Percentiles rank a stretch among this genome's conserved stretches.
phyloP scores from a whole-genome alignment of 2,888 invertebrate genomes.

The Notodonta ziczac region DNA sequence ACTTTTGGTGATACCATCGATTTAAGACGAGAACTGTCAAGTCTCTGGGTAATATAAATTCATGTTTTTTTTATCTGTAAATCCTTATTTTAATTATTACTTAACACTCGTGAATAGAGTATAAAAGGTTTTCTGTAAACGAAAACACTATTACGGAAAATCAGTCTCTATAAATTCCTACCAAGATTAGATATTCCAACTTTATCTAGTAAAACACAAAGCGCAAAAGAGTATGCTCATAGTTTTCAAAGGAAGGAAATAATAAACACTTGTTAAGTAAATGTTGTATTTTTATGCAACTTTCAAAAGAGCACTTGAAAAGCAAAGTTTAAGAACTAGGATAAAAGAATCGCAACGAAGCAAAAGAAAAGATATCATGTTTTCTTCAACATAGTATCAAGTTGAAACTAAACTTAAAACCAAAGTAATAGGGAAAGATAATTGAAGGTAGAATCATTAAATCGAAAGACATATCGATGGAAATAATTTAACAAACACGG shows the following conservation, averaged over 20 bases:
- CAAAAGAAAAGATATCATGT: not conserved
- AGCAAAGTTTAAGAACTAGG: not conserved
- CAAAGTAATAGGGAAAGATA: not conserved
- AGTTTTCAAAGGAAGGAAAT: not conserved
- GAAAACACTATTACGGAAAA: too few relatives aligned
- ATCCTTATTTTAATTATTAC: too few relatives aligned
- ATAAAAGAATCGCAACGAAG: not conserved
- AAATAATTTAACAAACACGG: too few relatives aligned
- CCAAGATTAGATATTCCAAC: not conserved
- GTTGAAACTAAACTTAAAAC: not conserved
- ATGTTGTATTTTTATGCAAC: slow-evolving; percentile 3
- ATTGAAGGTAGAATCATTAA: not conserved
- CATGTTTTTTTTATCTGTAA: too few relatives aligned
- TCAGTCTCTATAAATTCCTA: too few relatives aligned
- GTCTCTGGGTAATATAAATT: too few relatives aligned
- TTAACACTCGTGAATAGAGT: too few relatives aligned
- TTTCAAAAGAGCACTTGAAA: not conserved
- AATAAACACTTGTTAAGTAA: not conserved
- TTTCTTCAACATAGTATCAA: not conserved
- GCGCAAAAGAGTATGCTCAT: not conserved
- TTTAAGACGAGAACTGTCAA: too few relatives aligned
- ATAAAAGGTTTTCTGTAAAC: too few relatives aligned
- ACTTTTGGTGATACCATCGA: too few relatives aligned
- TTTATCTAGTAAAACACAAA: not conserved
- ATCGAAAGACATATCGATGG: too few relatives aligned